Conservation (phyloP, 2,113 vertebrate species). For the Muntiacus reevesi region DNA sequence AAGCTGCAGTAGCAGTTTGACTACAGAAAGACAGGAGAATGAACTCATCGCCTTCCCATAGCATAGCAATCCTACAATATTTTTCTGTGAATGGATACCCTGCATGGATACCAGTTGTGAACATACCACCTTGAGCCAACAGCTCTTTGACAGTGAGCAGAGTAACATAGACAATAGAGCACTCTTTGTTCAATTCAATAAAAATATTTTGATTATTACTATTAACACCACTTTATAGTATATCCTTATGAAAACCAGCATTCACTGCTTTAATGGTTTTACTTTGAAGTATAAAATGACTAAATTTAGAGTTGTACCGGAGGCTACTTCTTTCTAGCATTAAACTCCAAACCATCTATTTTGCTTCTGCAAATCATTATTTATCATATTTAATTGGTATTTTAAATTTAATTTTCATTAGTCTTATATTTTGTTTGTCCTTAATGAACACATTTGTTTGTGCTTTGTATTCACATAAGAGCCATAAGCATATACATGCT, state of each 20-base stretch:
- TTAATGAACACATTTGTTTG: neutral
- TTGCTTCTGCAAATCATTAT: neutral
- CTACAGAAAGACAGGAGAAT: neutral
- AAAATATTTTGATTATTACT: neutral
- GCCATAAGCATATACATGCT: neutral
- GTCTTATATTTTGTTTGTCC: neutral
- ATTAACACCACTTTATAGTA: neutral
- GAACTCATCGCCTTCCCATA: neutral
- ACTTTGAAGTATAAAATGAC: neutral
- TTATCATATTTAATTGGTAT: neutral
- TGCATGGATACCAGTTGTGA: neutral
- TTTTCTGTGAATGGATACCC: neutral
- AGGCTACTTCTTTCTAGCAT: neutral
- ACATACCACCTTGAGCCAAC: neutral
- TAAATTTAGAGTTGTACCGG: neutral
- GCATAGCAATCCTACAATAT: neutral
- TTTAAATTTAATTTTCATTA: neutral
- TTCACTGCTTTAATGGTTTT: neutral
- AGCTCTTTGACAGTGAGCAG: neutral
- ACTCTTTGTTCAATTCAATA: neutral
- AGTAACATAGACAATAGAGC: neutral
- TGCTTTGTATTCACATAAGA: neutral
- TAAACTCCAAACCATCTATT: neutral
- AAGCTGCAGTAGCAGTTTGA: neutral
- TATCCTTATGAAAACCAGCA: neutral